Conservation (phyloP, 2,888 invertebrate genomes). For the Neria commutata region DNA sequence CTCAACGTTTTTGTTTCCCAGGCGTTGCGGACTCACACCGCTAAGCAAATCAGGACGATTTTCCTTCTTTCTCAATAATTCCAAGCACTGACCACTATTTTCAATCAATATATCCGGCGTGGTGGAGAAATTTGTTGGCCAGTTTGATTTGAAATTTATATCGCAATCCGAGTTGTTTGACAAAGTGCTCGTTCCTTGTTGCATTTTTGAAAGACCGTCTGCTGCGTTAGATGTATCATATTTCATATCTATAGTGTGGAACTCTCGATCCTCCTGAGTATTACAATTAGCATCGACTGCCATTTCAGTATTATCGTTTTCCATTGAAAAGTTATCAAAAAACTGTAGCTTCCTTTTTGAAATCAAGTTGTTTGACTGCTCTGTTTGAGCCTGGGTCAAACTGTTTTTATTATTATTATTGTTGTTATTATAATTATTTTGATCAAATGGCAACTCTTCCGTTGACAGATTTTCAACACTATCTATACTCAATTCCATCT, state of each 20-base stretch:
- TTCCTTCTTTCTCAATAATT: constrained; percentile 32
- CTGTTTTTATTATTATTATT: constrained; percentile 27
- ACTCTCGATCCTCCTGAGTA: constrained; percentile 7
- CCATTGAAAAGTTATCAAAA: no score
- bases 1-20: constrained; percentile 16
- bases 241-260: background rate
- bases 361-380: background rate
- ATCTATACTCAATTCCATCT: constrained; percentile 54
- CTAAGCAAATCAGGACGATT: constrained; percentile 52
- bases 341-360: background rate
- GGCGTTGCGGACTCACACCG: constrained; percentile 44
- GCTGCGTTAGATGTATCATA: no score
- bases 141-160: constrained; percentile 27
- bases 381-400: constrained; percentile 6
- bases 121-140: constrained; percentile 29
- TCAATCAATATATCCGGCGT: constrained; percentile 55
- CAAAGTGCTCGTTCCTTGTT: constrained; percentile 1
- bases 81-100: constrained; percentile 30
- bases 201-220: constrained; percentile 24
- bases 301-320: background rate
- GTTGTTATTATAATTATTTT: constrained; percentile 10
- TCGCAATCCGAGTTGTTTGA: constrained; percentile 18
- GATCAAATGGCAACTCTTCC: constrained; percentile 57
- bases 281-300: no score
- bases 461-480: constrained; percentile 43